Evolutionary conservation across 2,888 invertebrate genomes (phyloP), one percentile per base, ranked within the genome.

Genomic region (Mimumesa dahlbomi): DNA sequence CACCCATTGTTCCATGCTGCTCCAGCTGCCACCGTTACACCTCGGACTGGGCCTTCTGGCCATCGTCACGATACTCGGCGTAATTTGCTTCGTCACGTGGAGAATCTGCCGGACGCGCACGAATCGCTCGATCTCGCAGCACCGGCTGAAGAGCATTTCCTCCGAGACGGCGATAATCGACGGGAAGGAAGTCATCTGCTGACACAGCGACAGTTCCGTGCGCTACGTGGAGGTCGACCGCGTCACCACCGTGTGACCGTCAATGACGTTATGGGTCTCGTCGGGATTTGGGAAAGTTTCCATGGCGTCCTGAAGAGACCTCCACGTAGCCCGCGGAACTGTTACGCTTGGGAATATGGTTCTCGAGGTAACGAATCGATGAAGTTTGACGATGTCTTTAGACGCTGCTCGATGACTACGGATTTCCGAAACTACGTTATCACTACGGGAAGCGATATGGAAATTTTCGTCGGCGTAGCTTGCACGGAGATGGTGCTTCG

Each of bases 161-260:
- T 94, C 94, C 22, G 96, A 96, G 90, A 95, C 95, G 77, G 95
- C 95, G 75, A 95, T 95, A 73, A 93, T 95, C 84, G 95, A 95
- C 84, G 95, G 95, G 84, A 96, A 96, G 90, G 96, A 95, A 90
- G 95, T 96, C 91, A 95, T 96, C 93, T 96, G 96, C 96, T 96
- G 96, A 96, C 96, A 95, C 93, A 95, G 94, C 94, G 96, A 96
- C 93, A 95, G 95, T 95, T 96, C 96, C 94, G 96, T 96, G 91
- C 95, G 96, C 89, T 96, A 96, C 90, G 95, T 96, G 89, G 96
- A 96, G 91, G 94, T 96, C 84, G 96, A 96, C 90, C 93, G 96
- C 75, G 96, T 96, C 88, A 96, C 96, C 87, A 96, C 96, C 80
- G 96, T 96, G 92, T 96, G 95, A 96, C 80, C 82, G 75, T 66